A percentile compares a stretch with the other conserved stretches of the same genome.
Conservation (phyloP, 2,113 vertebrate species). For the Tympanuchus pallidicinctus region DNA sequence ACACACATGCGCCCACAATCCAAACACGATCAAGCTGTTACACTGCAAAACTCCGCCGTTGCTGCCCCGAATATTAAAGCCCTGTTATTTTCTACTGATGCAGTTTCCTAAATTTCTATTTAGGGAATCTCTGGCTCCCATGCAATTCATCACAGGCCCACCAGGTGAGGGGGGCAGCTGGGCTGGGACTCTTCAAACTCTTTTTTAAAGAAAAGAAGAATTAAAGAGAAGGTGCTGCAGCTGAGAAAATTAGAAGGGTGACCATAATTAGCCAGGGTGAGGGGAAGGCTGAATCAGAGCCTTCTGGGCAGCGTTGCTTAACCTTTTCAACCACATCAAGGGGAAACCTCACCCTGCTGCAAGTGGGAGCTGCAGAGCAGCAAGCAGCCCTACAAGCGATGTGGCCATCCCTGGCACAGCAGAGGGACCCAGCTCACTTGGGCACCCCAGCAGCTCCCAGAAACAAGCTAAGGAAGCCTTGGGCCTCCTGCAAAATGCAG, state of each 20-base stretch:
- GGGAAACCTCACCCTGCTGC: background rate
- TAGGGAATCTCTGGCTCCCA: background rate
- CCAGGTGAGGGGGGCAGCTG: background rate
- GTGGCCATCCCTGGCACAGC: accelerated
- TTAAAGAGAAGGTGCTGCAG: background rate
- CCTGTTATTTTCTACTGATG: background rate
- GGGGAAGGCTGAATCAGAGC: conserved; percentile 42
- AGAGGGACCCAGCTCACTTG: background rate
- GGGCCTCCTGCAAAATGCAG: background rate
- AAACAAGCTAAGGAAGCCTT: background rate
- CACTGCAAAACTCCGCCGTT: background rate
- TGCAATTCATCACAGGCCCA: accelerated
- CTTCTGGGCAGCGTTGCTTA: conserved; percentile 25
- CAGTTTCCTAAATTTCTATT: background rate
- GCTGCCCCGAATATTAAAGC: background rate
- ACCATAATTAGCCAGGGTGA: background rate
- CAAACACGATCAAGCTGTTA: background rate
- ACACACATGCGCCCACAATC: accelerated
- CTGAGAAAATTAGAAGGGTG: conserved; percentile 47
- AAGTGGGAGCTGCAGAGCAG: background rate
- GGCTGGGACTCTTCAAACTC: background rate
- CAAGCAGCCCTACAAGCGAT: accelerated
- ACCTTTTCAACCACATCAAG: conserved; percentile 46
- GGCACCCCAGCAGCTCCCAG: background rate
- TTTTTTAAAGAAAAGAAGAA: background rate